These are phyloP conservation scores for Hybos culiciformis DNA, from an alignment of 2,888 invertebrate genomes.

Conservation along the genomic window DNA sequence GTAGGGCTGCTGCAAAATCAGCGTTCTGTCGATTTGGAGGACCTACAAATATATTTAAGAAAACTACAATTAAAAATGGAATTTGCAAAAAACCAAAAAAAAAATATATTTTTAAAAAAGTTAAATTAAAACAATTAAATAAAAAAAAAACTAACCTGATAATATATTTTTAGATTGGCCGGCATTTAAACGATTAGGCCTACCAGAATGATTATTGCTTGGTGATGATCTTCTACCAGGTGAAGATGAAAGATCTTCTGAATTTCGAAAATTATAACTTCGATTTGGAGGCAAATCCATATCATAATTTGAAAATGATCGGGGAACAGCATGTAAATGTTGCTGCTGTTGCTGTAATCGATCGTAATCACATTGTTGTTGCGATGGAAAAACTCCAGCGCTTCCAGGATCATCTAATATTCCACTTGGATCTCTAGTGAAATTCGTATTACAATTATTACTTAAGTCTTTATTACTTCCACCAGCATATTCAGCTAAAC, in stretches of 20 bases:
- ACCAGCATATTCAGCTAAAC: slow-evolving; percentile 32
- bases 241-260: slow-evolving; percentile 8
- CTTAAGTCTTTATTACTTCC: slow-evolving; percentile 12
- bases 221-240: slow-evolving; percentile 10
- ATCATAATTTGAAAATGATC: slow-evolving; percentile 35
- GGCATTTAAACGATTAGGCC: slow-evolving; percentile 10
- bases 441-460: slow-evolving; percentile 6
- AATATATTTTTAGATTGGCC: background rate
- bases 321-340: slow-evolving; percentile 21
- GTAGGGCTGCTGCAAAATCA: slow-evolving; percentile 39
- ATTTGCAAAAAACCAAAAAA: no score
- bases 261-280: slow-evolving; percentile 7
- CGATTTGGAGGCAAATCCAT: slow-evolving; percentile 21
- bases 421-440: slow-evolving; percentile 1
- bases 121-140: no score
- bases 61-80: no score
- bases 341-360: no score
- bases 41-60: no score
- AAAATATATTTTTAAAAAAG: no score
- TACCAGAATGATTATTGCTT: no score
- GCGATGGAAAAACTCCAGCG: slow-evolving; percentile 16
- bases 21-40: slow-evolving; percentile 14
- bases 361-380: slow-evolving; percentile 9
- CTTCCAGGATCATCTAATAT: slow-evolving; percentile 9
- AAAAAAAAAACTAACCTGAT: background rate